Evolutionary conservation across 1,140 invertebrate genomes (phyloP).

Genomic region (Ceratina japonica): DNA sequence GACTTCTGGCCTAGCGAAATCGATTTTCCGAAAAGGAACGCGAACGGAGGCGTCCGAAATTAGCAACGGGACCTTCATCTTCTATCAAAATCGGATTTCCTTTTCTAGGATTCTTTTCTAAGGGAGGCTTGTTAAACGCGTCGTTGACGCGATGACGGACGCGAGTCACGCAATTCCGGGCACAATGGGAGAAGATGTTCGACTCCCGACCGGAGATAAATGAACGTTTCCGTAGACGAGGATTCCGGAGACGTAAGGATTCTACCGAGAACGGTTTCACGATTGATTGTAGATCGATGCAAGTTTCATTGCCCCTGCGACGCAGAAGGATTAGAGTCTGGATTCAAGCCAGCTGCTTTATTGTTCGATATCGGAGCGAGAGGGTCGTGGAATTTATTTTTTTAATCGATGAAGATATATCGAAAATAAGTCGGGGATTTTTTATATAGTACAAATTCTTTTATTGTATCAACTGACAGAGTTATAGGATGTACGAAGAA

Average conservation of each 20-base stretch:
- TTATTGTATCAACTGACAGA: no score
- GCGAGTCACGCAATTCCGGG: slow-evolving; percentile 8
- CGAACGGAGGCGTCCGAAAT: neutral
- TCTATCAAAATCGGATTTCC: slow-evolving; percentile 63
- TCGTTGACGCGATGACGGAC: slow-evolving; percentile 68
- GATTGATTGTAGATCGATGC: slow-evolving; percentile 1
- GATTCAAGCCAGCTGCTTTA: neutral
- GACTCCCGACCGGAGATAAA: neutral
- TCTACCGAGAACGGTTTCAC: neutral
- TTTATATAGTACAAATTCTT: no score
- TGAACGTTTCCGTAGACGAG: neutral
- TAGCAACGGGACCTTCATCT: slow-evolving; percentile 12
- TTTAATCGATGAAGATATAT: neutral
- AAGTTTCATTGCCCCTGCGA: neutral
- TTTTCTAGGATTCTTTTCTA: no score
- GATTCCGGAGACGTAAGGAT: no score
- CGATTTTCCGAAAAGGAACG: slow-evolving; percentile 51
- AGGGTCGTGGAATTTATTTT: neutral
- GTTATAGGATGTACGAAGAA: no score
- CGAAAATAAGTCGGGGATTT: no score
- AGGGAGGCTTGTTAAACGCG: slow-evolving; percentile 75
- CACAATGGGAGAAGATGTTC: neutral
- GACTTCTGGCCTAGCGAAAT: slow-evolving; percentile 36
- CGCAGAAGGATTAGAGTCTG: neutral
- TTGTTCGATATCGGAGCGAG: no score